Conservation (phyloP, 2,113 vertebrate species). For the Atrichornis clamosus region DNA sequence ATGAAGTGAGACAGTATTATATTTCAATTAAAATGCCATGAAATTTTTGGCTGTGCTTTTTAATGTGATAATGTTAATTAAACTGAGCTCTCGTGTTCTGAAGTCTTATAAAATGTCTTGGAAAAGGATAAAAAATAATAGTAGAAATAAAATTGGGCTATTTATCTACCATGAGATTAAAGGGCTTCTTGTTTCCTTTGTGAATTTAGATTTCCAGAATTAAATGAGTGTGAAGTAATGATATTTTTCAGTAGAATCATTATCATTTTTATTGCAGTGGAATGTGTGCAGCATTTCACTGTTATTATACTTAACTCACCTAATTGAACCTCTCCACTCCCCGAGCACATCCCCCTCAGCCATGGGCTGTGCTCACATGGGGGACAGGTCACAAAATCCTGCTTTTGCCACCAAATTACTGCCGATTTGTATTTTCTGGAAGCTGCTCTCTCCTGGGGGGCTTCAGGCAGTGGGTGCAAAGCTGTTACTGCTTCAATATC, state of each 20-base stretch:
- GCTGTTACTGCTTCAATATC: not conserved
- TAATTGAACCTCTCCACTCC: not conserved
- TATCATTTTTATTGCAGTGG: conserved; percentile 57
- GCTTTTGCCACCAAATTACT: not conserved
- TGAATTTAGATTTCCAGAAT: conserved; percentile 70
- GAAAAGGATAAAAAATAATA: conserved; percentile 60
- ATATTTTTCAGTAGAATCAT: conserved; percentile 55
- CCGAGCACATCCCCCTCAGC: not conserved
- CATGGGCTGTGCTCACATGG: not conserved
- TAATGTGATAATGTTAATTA: conserved; percentile 68
- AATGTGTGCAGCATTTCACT: conserved; percentile 21
- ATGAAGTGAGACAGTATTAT: conserved; percentile 28
- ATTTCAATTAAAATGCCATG: conserved; percentile 67
- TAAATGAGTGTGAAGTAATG: conserved; percentile 70
- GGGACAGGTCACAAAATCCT: not conserved
- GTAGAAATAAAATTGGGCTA: conserved; percentile 62
- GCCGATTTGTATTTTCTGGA: not conserved
- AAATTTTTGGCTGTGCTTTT: conserved; percentile 56
- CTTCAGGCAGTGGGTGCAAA: not conserved
- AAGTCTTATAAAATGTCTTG: conserved; percentile 50
- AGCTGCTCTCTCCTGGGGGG: not conserved
- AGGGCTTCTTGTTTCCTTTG: conserved; percentile 61
- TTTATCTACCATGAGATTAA: conserved; percentile 57
- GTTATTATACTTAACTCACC: conserved; percentile 29
- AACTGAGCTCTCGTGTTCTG: conserved; percentile 34